phyloP scores from a whole-genome alignment of 2,888 invertebrate genomes.

The Bombylius discolor region DNA sequence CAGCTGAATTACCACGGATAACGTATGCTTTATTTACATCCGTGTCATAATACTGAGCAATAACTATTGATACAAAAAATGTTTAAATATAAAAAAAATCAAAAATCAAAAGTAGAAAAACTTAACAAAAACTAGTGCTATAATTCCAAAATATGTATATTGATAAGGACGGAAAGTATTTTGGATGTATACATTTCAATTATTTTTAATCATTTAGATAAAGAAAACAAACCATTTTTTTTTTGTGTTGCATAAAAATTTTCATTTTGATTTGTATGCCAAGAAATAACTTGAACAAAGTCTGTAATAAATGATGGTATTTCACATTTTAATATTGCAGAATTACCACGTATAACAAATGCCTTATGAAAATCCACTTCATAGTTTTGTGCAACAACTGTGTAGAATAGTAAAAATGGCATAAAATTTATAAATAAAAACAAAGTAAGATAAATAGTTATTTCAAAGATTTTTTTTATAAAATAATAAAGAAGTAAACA shows the following conservation, averaged over 20 bases:
- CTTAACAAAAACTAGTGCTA: too few species aligned
- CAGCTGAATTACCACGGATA: conserved; percentile 74
- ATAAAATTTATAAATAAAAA: too few species aligned
- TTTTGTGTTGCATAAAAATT: conserved; percentile 34
- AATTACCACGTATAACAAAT: conserved; percentile 79
- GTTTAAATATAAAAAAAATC: conserved; percentile 17
- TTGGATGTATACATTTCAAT: too few species aligned
- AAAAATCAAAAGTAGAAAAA: not conserved
- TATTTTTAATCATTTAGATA: too few species aligned
- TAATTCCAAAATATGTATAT: too few species aligned
- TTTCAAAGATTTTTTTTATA: too few species aligned
- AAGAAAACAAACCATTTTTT: conserved; percentile 33
- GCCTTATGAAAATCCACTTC: conserved; percentile 87
- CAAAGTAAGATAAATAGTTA: too few species aligned
- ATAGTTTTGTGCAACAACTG: conserved; percentile 82
- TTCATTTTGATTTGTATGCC: conserved; percentile 60
- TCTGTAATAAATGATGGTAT: conserved; percentile 88
- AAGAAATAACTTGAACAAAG: conserved; percentile 75
- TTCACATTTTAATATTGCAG: conserved; percentile 77
- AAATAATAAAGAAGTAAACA: too few species aligned
- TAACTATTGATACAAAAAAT: conserved; percentile 44
- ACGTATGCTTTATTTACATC: conserved; percentile 88
- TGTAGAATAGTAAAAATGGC: not conserved
- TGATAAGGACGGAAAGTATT: too few species aligned
- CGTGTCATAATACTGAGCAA: conserved; percentile 78